Evolutionary conservation across 2,113 vertebrate species (phyloP), one percentile per base, ranked within the genome.

Genomic region (Ornithorhynchus anatinus): DNA sequence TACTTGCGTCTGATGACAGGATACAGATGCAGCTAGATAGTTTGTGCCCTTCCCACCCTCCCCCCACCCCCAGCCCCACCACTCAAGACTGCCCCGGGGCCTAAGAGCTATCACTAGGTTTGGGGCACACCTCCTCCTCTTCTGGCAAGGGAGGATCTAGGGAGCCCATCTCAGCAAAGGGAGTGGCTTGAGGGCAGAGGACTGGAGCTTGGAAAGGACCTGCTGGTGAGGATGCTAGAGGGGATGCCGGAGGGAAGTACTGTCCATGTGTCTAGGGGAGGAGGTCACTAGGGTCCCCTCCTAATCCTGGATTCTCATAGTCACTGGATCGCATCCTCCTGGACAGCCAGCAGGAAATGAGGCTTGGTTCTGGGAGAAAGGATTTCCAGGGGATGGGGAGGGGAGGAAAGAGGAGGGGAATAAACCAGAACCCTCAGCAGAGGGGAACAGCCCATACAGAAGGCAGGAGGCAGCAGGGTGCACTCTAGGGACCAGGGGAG

Each of bases 321-420:
- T 72, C 60, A 66, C n/a, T 50, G 31, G 70, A 67, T 72, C 78
- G 53, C 75, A 81, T 85, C 82, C 80, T 69, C 48, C 76, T 40
- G 0, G 56, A 82, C 78, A 80, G 78, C 75, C 82, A 80, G 80
- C 82, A 86, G 86, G 86, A 88, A 88, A 79, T 85, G 78, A 73
- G 67, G 33, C 52, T 36, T 15, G 4, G 52, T 37, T 54, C 52
- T 15, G n/a, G 52, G 72, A 81, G 64, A 86, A 86, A 82, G 71
- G 76, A 59, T 51, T 53, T 69, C 73, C 67, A 59, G 61, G 70
- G 75, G 72, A 81, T 72, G 69, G 63, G 80, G 80, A 71, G 48
- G 19, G 11, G 39, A 57, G 71, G 72, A 72, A 75, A 83, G 60
- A 80, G 80, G 77, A 83, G 79, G 75, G 75, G 37, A 64, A 73